phyloP scores from a whole-genome alignment of 2,888 invertebrate species.

The Pimpla rufipes region DNA sequence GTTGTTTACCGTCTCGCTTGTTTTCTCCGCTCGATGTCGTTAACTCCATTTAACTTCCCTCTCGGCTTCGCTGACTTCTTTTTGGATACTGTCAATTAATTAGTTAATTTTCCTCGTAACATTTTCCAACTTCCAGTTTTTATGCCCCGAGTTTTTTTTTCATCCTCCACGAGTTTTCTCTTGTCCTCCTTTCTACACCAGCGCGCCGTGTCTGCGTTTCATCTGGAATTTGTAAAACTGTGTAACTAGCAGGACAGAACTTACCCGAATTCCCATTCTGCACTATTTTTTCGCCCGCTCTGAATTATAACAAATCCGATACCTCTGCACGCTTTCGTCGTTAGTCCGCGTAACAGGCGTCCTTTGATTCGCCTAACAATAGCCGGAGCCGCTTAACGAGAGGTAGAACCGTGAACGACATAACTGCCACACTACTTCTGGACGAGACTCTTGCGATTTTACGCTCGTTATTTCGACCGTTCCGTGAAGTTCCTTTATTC shows the following conservation, averaged over 20 bases:
- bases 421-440: slow-evolving; percentile 35
- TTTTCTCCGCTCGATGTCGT: slow-evolving; percentile 13
- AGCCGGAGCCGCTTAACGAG: neutral
- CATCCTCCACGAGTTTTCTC: neutral
- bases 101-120: neutral
- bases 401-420: slow-evolving; percentile 18
- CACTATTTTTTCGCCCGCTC: neutral
- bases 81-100: neutral
- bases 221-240: neutral
- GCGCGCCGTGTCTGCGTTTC: neutral
- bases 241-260: neutral
- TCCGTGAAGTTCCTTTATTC: slow-evolving; percentile 24
- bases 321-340: neutral
- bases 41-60: neutral
- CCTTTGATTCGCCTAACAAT: neutral
- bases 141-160: neutral
- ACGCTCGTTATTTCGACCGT: slow-evolving; percentile 56
- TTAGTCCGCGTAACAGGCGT: neutral
- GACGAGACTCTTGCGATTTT: slow-evolving; percentile 59
- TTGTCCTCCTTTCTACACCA: neutral
- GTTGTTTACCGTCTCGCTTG: slow-evolving; percentile 36
- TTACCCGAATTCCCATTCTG: neutral
- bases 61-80: neutral
- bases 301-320: neutral
- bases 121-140: neutral